Evolutionary conservation across 2,888 invertebrate species (phyloP).

Genomic region (Thalpophila matura): DNA sequence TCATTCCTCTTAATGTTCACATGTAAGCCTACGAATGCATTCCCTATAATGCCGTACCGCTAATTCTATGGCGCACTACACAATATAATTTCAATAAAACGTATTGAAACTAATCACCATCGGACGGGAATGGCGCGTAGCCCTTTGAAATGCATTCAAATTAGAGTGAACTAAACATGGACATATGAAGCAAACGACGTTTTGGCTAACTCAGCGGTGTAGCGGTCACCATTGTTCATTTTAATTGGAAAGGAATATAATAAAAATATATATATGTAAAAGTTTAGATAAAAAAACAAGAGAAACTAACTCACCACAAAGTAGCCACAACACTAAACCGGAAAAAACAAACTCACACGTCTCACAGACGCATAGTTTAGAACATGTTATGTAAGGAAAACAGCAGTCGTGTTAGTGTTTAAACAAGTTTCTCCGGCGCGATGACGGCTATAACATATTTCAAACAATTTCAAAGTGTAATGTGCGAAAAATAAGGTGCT

Average conservation of each 20-base stretch:
- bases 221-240: slow-evolving; percentile 29
- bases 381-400: slow-evolving; percentile 55
- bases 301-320: background rate
- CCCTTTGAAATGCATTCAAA: slow-evolving; percentile 42
- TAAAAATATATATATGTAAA: no score
- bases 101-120: slow-evolving; percentile 42
- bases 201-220: slow-evolving; percentile 22
- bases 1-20: slow-evolving; percentile 14
- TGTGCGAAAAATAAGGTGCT: slow-evolving; percentile 88
- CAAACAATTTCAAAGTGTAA: slow-evolving; percentile 89
- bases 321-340: background rate
- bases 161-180: slow-evolving; percentile 46
- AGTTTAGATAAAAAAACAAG: background rate
- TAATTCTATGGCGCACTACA: slow-evolving; percentile 28
- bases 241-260: slow-evolving; percentile 35
- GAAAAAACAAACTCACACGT: slow-evolving; percentile 4
- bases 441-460: slow-evolving; percentile 84
- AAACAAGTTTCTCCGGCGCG: slow-evolving; percentile 72
- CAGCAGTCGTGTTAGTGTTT: slow-evolving; percentile 67
- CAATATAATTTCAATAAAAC: slow-evolving; percentile 58
- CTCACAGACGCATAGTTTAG: slow-evolving; percentile 32
- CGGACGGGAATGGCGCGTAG: slow-evolving; percentile 11
- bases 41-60: background rate
- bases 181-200: slow-evolving; percentile 29
- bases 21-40: slow-evolving; percentile 27